phyloP scores from a whole-genome alignment of 2,797 vertebrate genomes.

The Antennarius maculatus region DNA sequence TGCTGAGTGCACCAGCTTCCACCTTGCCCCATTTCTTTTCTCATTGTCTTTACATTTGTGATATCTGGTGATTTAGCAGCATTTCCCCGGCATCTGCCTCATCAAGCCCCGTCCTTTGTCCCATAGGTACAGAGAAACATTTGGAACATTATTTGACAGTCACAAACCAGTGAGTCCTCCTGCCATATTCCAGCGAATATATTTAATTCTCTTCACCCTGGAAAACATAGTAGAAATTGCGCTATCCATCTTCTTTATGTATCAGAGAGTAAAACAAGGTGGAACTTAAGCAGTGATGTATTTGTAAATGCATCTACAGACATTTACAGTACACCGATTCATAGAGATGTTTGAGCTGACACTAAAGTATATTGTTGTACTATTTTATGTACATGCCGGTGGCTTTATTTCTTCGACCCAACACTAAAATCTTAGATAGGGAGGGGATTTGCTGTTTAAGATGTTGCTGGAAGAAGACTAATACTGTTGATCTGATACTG shows the following conservation, averaged over 20 bases:
- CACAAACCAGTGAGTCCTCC: conserved; percentile 56
- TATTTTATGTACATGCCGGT: conserved; percentile 24
- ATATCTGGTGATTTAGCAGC: conserved; percentile 50
- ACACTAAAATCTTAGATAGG: conserved; percentile 35
- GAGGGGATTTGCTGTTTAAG: conserved; percentile 32
- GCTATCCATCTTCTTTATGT: conserved; percentile 44
- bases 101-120: conserved; percentile 26
- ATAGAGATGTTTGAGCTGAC: not conserved
- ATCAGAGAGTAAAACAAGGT: conserved; percentile 31
- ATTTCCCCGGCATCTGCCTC: conserved; percentile 33
- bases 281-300: conserved; percentile 5
- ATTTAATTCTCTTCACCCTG: conserved; percentile 54
- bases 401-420: conserved; percentile 32
- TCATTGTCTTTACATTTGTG: conserved; percentile 55
- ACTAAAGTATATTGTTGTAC: not conserved
- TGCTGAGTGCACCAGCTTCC: conserved; percentile 46
- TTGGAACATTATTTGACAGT: conserved; percentile 58
- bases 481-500: conserved; percentile 33
- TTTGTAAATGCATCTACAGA: not conserved
- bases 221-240: conserved; percentile 24
- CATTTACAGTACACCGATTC: not conserved
- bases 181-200: conserved; percentile 44
- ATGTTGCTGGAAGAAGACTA: conserved; percentile 57
- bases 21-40: conserved; percentile 38
- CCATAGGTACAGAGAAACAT: conserved; percentile 49